Evolutionary conservation across 2,113 vertebrate genomes (phyloP).

Genomic region (Noturus placidus): DNA sequence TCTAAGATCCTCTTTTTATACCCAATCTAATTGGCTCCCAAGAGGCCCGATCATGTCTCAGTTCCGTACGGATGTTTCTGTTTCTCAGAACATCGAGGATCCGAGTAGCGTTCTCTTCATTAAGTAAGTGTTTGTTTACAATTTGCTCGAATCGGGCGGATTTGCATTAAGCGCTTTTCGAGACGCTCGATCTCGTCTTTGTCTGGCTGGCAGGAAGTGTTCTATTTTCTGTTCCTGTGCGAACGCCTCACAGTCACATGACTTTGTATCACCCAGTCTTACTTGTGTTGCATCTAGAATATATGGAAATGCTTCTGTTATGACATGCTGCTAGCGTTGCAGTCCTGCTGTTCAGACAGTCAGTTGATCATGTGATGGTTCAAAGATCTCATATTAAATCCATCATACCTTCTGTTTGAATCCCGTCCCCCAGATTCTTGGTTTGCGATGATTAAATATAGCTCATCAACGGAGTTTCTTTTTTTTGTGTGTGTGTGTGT

Average conservation of each 20-base stretch:
- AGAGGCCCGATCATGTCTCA: neutral
- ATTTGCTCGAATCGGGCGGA: neutral
- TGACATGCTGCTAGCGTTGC: neutral
- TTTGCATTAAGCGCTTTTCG: neutral
- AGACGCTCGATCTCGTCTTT: neutral
- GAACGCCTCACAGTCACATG: neutral
- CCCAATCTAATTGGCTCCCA: neutral
- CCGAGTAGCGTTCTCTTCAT: neutral
- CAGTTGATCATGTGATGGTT: neutral
- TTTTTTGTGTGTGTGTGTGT: too few relatives aligned
- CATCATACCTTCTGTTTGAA: neutral
- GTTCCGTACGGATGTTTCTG: neutral
- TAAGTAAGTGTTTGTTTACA: neutral
- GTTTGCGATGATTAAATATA: neutral
- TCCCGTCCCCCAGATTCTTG: neutral
- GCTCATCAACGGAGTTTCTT: neutral
- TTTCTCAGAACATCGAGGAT: neutral
- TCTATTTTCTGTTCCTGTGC: neutral
- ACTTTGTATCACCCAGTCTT: neutral
- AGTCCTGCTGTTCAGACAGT: neutral
- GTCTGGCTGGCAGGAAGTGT: neutral
- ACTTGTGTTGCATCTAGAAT: neutral
- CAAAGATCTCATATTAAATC: neutral
- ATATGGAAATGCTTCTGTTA: neutral
- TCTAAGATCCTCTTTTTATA: too few relatives aligned